Conservation (phyloP, 1,140 invertebrate genomes). For the Magallana angulata region DNA sequence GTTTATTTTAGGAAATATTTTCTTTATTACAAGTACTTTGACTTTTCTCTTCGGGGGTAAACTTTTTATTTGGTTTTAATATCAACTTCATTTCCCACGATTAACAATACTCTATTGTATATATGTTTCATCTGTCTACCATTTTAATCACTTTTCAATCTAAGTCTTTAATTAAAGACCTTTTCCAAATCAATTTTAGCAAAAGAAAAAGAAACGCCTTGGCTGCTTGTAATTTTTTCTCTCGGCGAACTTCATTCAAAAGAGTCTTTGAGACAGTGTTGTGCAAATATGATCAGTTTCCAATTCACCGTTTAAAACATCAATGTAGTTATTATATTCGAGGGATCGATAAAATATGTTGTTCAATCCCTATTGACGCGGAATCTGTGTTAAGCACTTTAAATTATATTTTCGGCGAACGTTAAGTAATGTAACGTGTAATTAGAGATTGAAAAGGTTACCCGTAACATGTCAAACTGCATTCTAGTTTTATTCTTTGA, state of each 20-base stretch:
- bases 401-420: constrained; percentile 8
- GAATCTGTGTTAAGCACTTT: constrained; percentile 34
- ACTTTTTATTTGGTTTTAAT: neutral
- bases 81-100: constrained; percentile 10
- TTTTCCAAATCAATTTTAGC: neutral
- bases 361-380: neutral
- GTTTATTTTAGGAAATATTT: no score
- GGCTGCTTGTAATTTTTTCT: constrained; percentile 3
- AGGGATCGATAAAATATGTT: constrained; percentile 33
- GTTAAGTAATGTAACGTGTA: constrained; percentile 7
- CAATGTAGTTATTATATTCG: constrained; percentile 24
- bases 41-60: no score
- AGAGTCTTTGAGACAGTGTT: constrained; percentile 27
- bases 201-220: neutral
- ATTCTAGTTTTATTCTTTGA: neutral
- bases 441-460: constrained; percentile 23
- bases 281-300: constrained; percentile 28
- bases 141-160: neutral
- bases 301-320: constrained; percentile 17
- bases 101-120: neutral
- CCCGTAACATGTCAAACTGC: constrained; percentile 4
- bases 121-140: neutral
- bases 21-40: no score
- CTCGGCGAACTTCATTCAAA: neutral
- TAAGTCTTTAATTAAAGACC: constrained; percentile 16